A percentile compares a stretch with the other conserved stretches of the same genome.
Evolutionary conservation across 2,888 invertebrate species (phyloP).

Genomic region (Geophilus truncorum): DNA sequence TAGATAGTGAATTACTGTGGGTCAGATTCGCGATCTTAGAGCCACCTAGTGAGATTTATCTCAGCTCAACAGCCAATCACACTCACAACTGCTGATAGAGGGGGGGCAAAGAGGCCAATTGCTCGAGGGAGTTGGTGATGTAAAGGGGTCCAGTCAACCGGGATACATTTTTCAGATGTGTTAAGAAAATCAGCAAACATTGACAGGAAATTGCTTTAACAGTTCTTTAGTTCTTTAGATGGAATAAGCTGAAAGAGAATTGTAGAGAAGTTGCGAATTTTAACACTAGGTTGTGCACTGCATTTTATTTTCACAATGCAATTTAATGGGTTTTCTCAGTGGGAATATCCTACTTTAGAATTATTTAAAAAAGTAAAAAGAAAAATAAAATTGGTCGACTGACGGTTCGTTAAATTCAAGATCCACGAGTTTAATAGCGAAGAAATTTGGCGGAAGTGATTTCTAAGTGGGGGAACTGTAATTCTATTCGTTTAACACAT

Average conservation of each 20-base stretch:
- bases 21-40: neutral
- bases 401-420: neutral
- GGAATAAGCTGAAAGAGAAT: too few relatives aligned
- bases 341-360: too few relatives aligned
- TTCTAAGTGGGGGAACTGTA: neutral
- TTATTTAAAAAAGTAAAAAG: neutral
- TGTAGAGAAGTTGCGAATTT: too few relatives aligned
- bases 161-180: neutral
- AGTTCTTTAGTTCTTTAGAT: too few relatives aligned
- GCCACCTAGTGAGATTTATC: neutral
- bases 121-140: neutral
- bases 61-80: neutral
- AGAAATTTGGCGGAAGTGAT: neutral
- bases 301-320: too few relatives aligned
- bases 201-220: neutral
- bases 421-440: neutral
- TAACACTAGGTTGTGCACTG: too few relatives aligned
- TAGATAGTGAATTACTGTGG: neutral
- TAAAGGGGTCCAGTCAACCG: neutral
- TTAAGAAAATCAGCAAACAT: neutral
- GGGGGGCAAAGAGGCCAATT: neutral
- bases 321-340: too few relatives aligned
- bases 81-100: neutral
- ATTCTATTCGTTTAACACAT: neutral
- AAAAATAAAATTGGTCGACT: neutral